Evolutionary conservation across 1,140 invertebrate species (phyloP), one percentile per base, ranked within the genome.

Genomic region (Drosophila pruinosa): DNA sequence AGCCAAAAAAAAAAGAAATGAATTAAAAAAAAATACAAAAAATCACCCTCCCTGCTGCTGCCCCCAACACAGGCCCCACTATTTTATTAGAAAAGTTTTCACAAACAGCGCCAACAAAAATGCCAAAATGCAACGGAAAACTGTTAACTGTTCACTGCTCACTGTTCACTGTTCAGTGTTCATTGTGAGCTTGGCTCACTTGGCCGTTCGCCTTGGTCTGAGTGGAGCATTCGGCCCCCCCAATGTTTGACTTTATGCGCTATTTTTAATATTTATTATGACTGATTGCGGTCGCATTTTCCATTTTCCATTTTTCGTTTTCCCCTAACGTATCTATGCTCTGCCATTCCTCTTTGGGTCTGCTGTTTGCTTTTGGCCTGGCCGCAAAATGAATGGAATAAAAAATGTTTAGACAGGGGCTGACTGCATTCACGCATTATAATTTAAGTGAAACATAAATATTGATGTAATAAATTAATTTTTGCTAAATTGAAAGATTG

Each of bases 401-500:
- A 67, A 62, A 61, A 81, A 77, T 86, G 81, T 77, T 86, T 69
- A 67, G 72, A 65, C 54, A 73, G 65, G 64, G 77, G 54, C 73
- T 81, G 81, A 56, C 83, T 89, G 82, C 83, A 88, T 88, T 88
- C 82, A 88, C 82, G 82, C 82, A 88, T 88, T 88, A 78, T 89
- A 89, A 88, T 88, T 88, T 88, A 88, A 88, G 82, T 88, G 82
- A 89, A 88, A 88, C 82, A 88, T 88, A 88, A 88, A 88, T 88
- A 88, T 88, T 88, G 83, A 88, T 88, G 75, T 78, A 88, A 88
- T 88, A 88, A 88, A 88, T 88, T 88, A 88, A 88, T 88, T 88
- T 88, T 67, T 81, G 59, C 70, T 68, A 75, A 89, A 88, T 78
- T 73, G 74, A 86, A 86, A 71, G 69, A 59, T 67, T 63, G 65